These are phyloP conservation scores for Dasypus novemcinctus DNA, from an alignment of 2,113 vertebrate genomes.

Conservation along the genomic window DNA sequence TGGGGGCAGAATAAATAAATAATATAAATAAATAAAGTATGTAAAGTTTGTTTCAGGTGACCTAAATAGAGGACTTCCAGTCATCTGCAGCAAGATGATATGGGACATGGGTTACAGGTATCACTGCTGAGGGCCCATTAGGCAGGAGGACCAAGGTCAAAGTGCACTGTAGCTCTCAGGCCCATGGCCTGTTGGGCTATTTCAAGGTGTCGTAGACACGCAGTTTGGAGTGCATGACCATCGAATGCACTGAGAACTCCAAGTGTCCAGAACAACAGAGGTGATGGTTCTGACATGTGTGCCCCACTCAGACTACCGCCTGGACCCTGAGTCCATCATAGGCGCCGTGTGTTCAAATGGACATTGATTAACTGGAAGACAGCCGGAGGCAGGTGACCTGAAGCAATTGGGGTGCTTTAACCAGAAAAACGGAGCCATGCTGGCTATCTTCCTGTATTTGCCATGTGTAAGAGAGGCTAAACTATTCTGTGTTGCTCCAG, in stretches of 20 bases:
- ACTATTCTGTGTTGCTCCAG: not conserved
- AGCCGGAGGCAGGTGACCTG: not conserved
- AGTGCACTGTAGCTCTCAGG: not conserved
- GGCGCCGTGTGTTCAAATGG: not conserved
- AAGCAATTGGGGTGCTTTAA: not conserved
- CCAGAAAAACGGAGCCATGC: not conserved
- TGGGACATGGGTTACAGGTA: not conserved
- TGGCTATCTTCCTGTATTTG: not conserved
- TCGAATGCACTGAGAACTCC: not conserved
- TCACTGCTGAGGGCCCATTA: not conserved
- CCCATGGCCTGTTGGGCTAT: accelerated
- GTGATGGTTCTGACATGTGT: not conserved
- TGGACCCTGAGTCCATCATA: not conserved
- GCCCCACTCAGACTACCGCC: not conserved
- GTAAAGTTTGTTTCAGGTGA: not conserved
- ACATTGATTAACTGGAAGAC: not conserved
- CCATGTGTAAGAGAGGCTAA: not conserved
- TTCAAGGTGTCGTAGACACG: not conserved
- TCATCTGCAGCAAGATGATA: not conserved
- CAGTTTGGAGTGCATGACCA: not conserved
- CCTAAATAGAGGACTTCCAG: not conserved
- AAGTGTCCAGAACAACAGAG: not conserved
- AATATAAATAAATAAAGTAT: too few relatives aligned
- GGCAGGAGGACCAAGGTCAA: not conserved
- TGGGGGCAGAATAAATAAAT: too few relatives aligned